These are phyloP conservation scores for Euzophera pinguis DNA, from an alignment of 2,888 invertebrate genomes.

Conservation along the genomic window DNA sequence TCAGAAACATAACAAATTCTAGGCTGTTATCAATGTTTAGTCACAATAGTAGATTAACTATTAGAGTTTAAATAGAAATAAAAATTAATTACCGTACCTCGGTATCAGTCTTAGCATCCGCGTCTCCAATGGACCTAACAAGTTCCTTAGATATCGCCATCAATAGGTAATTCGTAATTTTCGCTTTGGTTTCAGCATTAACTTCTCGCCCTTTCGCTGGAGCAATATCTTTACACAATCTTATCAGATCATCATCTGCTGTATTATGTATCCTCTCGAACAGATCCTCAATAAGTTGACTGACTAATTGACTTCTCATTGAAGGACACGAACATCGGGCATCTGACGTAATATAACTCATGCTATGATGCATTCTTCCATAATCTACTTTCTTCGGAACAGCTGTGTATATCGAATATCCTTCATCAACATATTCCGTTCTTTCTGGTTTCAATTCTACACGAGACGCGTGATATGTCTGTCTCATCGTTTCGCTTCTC, in stretches of 20 bases:
- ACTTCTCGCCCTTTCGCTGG: slow-evolving; percentile 50
- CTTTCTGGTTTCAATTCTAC: slow-evolving; percentile 68
- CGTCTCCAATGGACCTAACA: slow-evolving; percentile 73
- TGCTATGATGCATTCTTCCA: slow-evolving; percentile 71
- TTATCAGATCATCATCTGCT: slow-evolving; percentile 62
- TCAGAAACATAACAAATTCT: slow-evolving; percentile 33
- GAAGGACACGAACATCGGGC: slow-evolving; percentile 68
- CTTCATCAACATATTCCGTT: slow-evolving; percentile 71
- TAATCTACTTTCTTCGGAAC: slow-evolving; percentile 73
- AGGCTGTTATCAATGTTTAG: slow-evolving; percentile 53
- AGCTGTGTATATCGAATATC: slow-evolving; percentile 69
- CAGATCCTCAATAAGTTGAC: slow-evolving; percentile 69
- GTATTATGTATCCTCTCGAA: slow-evolving; percentile 69
- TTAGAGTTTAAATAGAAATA: slow-evolving; percentile 18
- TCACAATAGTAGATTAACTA: slow-evolving; percentile 41
- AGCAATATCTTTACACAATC: slow-evolving; percentile 59
- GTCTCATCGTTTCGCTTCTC: slow-evolving; percentile 65
- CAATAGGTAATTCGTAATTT: slow-evolving; percentile 74
- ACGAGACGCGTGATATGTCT: slow-evolving; percentile 65
- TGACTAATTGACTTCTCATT: slow-evolving; percentile 69
- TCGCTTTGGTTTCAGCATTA: slow-evolving; percentile 66
- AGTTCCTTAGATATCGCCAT: slow-evolving; percentile 77
- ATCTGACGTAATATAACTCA: slow-evolving; percentile 68
- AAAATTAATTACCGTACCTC: slow-evolving; percentile 52
- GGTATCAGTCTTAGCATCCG: slow-evolving; percentile 75